phyloP scores from a whole-genome alignment of 2,797 vertebrate genomes.

The Semotilus atromaculatus region DNA sequence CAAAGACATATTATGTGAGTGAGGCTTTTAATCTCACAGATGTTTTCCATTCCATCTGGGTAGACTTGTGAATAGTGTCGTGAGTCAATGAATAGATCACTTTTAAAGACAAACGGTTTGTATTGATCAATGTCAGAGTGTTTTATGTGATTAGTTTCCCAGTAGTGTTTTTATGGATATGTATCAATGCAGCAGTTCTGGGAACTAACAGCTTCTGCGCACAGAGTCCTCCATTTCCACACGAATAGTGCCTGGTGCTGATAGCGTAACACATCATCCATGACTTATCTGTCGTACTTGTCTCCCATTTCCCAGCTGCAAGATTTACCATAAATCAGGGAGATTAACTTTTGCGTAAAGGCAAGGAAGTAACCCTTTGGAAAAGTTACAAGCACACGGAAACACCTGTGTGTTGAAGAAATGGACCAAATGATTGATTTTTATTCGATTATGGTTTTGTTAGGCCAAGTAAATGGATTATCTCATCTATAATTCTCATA shows the following conservation, averaged over 20 bases:
- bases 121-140: constrained; percentile 48
- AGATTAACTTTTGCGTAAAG: constrained; percentile 30
- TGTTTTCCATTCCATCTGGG: constrained; percentile 57
- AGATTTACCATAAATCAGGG: constrained; percentile 31
- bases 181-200: constrained; percentile 31
- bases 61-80: constrained; percentile 33
- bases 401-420: constrained; percentile 26
- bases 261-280: constrained; percentile 18
- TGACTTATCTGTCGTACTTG: constrained; percentile 29
- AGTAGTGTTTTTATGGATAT: constrained; percentile 34
- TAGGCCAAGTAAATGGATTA: not conserved
- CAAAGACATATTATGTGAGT: constrained; percentile 42
- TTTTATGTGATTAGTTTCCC: constrained; percentile 47
- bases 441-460: constrained; percentile 7
- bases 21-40: constrained; percentile 50
- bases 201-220: not conserved
- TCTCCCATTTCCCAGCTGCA: constrained; percentile 39
- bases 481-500: constrained; percentile 12
- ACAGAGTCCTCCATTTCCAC: constrained; percentile 20
- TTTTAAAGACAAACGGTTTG: constrained; percentile 38
- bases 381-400: constrained; percentile 7
- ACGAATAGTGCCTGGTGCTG: constrained; percentile 28
- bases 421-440: constrained; percentile 11
- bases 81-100: constrained; percentile 34
- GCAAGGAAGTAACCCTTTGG: constrained; percentile 15